Conservation (phyloP, 2,113 vertebrate species). For the Falco punctatus region DNA sequence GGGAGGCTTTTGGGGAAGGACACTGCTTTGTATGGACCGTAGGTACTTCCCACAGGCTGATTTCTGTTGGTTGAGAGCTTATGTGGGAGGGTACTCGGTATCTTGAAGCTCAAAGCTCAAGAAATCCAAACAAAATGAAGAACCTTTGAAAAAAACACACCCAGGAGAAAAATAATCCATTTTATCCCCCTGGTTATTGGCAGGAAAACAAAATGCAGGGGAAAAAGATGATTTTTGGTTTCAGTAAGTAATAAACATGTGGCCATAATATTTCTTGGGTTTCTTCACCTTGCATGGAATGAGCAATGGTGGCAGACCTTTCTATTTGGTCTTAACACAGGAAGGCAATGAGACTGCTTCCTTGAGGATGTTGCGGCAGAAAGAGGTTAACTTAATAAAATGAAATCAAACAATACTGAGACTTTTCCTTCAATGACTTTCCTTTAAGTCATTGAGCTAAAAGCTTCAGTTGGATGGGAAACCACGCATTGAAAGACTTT, state of each 20-base stretch:
- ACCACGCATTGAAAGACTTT: neutral
- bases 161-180: neutral
- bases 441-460: neutral
- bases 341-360: neutral
- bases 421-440: neutral
- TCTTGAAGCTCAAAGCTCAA: neutral
- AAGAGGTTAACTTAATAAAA: neutral
- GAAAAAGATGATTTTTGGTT: neutral
- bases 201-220: neutral
- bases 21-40: accelerated
- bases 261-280: neutral
- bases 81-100: neutral
- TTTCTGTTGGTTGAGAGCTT: neutral
- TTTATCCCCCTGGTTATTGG: neutral
- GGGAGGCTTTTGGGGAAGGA: neutral
- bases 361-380: neutral
- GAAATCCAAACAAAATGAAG: neutral
- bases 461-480: neutral
- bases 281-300: neutral
- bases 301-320: neutral
- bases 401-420: neutral
- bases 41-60: neutral
- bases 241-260: neutral
- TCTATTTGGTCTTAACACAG: neutral
- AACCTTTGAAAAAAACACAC: neutral